These are phyloP conservation scores for Lordiphosa clarofinis DNA, from an alignment of 1,140 invertebrate genomes.

Conservation along the genomic window DNA sequence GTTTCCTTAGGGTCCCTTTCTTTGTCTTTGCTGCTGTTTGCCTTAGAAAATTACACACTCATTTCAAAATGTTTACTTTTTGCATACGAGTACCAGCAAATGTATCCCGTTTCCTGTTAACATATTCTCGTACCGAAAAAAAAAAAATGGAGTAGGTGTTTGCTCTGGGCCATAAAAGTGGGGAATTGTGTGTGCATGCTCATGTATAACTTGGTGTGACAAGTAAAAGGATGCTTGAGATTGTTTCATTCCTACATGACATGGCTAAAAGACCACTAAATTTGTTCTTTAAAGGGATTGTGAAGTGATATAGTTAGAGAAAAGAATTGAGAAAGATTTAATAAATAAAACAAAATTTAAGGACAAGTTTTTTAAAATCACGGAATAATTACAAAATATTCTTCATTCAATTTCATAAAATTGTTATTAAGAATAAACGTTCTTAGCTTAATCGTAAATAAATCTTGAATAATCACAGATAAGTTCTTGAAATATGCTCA, in stretches of 20 bases:
- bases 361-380: no score
- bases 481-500: no score
- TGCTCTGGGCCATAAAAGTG: conserved; percentile 48
- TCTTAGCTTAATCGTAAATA: no score
- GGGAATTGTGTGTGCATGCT: conserved; percentile 10
- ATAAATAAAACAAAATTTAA: no score
- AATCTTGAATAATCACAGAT: no score
- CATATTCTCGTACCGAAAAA: conserved; percentile 21
- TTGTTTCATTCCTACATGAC: conserved; percentile 6
- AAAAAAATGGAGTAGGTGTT: conserved; percentile 60
- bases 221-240: conserved; percentile 65
- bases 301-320: background rate
- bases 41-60: conserved; percentile 72
- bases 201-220: conserved; percentile 48
- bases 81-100: conserved; percentile 44
- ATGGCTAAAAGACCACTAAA: conserved; percentile 18
- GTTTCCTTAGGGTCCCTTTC: conserved; percentile 22
- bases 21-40: conserved; percentile 42
- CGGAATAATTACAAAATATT: no score
- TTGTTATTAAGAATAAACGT: no score
- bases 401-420: no score
- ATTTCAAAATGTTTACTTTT: conserved; percentile 70
- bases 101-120: conserved; percentile 68
- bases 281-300: conserved; percentile 19
- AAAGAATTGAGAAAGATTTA: no score